Evolutionary conservation across 1,140 invertebrate species (phyloP), one percentile per base, ranked within the genome.

Genomic region (Bombyx mori): DNA sequence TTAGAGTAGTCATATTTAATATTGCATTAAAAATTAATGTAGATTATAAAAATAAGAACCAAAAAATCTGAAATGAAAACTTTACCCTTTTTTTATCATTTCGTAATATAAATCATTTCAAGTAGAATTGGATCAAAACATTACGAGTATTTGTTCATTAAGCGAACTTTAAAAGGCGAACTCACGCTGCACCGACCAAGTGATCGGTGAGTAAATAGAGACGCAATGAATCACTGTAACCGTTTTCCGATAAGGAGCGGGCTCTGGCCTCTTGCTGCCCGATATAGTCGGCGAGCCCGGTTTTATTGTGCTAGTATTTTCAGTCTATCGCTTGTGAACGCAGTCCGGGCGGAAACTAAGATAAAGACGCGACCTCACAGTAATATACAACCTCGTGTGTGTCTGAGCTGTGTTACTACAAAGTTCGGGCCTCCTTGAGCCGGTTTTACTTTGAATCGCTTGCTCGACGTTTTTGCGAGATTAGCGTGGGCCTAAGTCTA

Each of bases 281-380:
- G 66, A 72, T 75, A 70, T 66, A 71, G 68, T 75, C 66, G 64
- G 61, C 66, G 54, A 68, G 68, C 65, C 69, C 71, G 78, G 76
- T 80, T 81, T 83, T 81, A 83, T 82, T 83, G 77, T 79, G 69
- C 68, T 62, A 79, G 71, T 83, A 83, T 81, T 83, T 83, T 74
- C 74, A 76, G 66, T 74, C 60, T 83, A 80, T 82, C 72, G 75
- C 71, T 61, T 64, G 68, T 65, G 70, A 75, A 78, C 69, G 72
- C 71, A 77, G 73, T 72, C 71, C 71, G 70, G 67, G 72, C 70
- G 80, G 79, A 83, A 82, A 79, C 76, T 83, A 56, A 73, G 81
- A 82, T 81, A 84, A 80, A 81, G 79, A 72, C 69, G 69, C 64
- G 62, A 63, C 68, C 68, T 62, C 70, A 52, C 58, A 48, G 67